These are phyloP conservation scores for Ectropis grisescens DNA, from an alignment of 1,140 invertebrate genomes.

Conservation along the genomic window DNA sequence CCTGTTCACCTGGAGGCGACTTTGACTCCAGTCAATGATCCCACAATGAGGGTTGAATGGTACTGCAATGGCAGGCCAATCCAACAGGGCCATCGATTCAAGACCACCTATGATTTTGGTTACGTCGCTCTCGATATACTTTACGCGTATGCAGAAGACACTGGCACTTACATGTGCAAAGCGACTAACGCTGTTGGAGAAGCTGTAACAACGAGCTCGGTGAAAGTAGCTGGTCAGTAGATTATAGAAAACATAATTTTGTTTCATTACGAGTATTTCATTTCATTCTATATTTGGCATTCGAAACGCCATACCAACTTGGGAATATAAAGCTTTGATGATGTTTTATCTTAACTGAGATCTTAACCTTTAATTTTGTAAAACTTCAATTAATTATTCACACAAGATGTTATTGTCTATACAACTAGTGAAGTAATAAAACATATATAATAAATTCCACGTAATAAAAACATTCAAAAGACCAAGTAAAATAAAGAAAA, in stretches of 20 bases:
- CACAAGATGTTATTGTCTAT: too few species aligned
- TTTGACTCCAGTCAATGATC: slow-evolving; percentile 94
- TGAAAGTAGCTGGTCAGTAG: slow-evolving; percentile 83
- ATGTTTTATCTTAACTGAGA: too few species aligned
- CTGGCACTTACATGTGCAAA: slow-evolving; percentile 94
- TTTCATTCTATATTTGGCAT: slow-evolving; percentile 1
- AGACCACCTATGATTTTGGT: slow-evolving; percentile 95
- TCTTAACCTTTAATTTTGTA: too few species aligned
- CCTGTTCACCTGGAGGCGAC: slow-evolving; percentile 96
- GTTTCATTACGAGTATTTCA: background rate
- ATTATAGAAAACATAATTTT: background rate
- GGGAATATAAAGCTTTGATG: too few species aligned
- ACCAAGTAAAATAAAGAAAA: too few species aligned
- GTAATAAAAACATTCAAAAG: too few species aligned
- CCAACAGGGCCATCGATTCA: slow-evolving; percentile 90
- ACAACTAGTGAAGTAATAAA: too few species aligned
- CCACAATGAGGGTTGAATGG: slow-evolving; percentile 96
- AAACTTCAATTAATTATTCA: too few species aligned
- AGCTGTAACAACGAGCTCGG: slow-evolving; percentile 90
- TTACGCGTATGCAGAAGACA: slow-evolving; percentile 96
- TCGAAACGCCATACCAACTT: too few species aligned
- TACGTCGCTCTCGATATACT: slow-evolving; percentile 95
- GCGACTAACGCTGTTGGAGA: slow-evolving; percentile 93
- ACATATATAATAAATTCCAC: too few species aligned
- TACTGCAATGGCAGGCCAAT: slow-evolving; percentile 92